These are phyloP conservation scores for Phodopus roborovskii DNA, from an alignment of 2,113 vertebrate genomes.

Conservation along the genomic window DNA sequence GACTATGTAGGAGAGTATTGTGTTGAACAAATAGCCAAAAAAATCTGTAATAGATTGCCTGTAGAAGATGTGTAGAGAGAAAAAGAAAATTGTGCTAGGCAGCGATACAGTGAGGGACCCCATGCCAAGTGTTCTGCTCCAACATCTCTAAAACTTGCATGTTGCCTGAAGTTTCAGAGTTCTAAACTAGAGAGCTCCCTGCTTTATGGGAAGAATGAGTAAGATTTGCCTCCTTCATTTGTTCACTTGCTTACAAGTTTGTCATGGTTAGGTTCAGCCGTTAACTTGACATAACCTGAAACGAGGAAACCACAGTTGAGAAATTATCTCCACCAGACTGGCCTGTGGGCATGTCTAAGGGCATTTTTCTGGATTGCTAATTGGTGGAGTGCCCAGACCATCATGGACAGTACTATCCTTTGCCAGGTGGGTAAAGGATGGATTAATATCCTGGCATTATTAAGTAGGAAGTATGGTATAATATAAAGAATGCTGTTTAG, in stretches of 20 bases:
- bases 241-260: neutral
- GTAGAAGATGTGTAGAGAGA: neutral
- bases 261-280: neutral
- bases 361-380: neutral
- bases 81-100: neutral
- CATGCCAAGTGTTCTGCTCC: neutral
- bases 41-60: neutral
- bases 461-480: neutral
- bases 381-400: neutral
- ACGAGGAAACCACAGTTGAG: neutral
- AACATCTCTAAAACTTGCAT: neutral
- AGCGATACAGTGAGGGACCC: neutral
- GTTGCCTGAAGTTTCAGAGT: neutral
- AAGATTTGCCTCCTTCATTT: neutral
- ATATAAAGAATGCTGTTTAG: neutral
- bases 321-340: no score
- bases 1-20: neutral
- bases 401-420: neutral
- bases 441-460: neutral
- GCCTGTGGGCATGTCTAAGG: neutral
- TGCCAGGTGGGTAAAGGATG: neutral
- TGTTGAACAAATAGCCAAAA: neutral
- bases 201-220: neutral
- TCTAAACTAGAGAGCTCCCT: neutral
- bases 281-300: neutral